Evolutionary conservation across 2,797 vertebrate species (phyloP), one percentile per base, ranked within the genome.

Genomic region (Pelochelys cantorii): DNA sequence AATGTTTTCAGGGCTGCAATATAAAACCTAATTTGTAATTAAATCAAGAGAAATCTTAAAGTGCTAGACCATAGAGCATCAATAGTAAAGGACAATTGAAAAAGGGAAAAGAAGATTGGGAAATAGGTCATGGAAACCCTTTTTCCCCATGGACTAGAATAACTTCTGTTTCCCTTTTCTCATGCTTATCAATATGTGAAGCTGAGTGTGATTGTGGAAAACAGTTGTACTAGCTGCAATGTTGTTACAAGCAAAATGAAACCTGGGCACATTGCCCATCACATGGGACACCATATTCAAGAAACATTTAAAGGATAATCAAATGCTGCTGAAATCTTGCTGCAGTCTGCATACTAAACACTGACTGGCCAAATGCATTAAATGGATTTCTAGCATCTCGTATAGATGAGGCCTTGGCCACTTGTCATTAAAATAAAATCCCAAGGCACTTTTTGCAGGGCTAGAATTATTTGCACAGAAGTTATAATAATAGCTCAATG

Each of bases 201-300:
- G 88, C 34, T 1, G 31, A 92, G 68, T 81, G 7, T 56, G 85
- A 92, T 79, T 53, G 27, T 34, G 11, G 4, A 37, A 90, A 86
- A 60, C 88, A 65, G 9, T 27, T 68, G 54, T 31, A 78, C 11
- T 54, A 78, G 65, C 78, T 62, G 53, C 11, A 89, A 31, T 83
- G 55, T 57, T 68, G 34, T 11, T 93, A 87, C 48, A 74, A 87
- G 59, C 8, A 74, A 94, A 95, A 90, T 54, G 34, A 91, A 91
- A 42, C 15, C 48, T 81, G 85, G 7, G 29, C 23, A 52, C 4
- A 79, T n/a, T 80, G 18, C 48, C n/a, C 31, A 83, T 55, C 48
- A 81, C 81, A 34, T 87, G 3, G 0, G 23, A 89, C 86, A 81
- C 74, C 29, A 13, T 31, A 81, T 55, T 87, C 71, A n/a, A 83